Percentiles rank a stretch among this genome's conserved stretches.
Conservation (phyloP, 2,797 vertebrate genomes). For the Melanogrammus aeglefinus region DNA sequence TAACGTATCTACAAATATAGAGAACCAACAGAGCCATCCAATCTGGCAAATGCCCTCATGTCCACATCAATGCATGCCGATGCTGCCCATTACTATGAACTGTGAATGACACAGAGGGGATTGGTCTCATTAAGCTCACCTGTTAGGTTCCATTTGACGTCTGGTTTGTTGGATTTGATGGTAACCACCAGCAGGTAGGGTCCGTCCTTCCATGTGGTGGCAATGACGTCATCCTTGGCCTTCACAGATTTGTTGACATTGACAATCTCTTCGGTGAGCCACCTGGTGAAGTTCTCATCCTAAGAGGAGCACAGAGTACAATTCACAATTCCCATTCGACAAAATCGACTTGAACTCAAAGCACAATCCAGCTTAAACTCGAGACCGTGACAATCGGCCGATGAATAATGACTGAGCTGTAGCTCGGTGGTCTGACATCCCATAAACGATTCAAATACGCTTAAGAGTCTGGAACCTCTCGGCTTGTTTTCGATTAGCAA, state of each 20-base stretch:
- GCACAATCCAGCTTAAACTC: neutral
- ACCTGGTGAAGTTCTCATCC: slow-evolving; percentile 55
- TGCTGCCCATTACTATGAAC: neutral
- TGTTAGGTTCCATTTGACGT: slow-evolving; percentile 79
- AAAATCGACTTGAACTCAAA: neutral
- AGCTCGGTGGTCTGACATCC: neutral
- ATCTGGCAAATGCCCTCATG: neutral
- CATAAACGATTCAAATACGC: too few relatives aligned
- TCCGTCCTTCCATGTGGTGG: slow-evolving; percentile 82
- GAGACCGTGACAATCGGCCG: neutral
- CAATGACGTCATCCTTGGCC: slow-evolving; percentile 70
- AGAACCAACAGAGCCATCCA: neutral
- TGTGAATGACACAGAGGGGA: neutral
- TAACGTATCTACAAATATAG: slow-evolving; percentile 3
- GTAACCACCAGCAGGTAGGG: slow-evolving; percentile 81
- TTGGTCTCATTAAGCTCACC: slow-evolving; percentile 59
- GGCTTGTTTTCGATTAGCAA: too few relatives aligned
- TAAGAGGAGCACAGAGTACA: slow-evolving; percentile 32
- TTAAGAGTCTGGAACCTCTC: too few relatives aligned
- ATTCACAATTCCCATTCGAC: neutral
- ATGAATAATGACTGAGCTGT: neutral
- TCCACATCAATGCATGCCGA: neutral
- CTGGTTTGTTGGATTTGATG: slow-evolving; percentile 62
- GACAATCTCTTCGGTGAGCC: slow-evolving; percentile 60
- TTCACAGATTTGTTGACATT: slow-evolving; percentile 21